A percentile compares a stretch with the other conserved stretches of the same genome.
Evolutionary conservation across 1,140 invertebrate species (phyloP).

Genomic region (Drosophila parvula): DNA sequence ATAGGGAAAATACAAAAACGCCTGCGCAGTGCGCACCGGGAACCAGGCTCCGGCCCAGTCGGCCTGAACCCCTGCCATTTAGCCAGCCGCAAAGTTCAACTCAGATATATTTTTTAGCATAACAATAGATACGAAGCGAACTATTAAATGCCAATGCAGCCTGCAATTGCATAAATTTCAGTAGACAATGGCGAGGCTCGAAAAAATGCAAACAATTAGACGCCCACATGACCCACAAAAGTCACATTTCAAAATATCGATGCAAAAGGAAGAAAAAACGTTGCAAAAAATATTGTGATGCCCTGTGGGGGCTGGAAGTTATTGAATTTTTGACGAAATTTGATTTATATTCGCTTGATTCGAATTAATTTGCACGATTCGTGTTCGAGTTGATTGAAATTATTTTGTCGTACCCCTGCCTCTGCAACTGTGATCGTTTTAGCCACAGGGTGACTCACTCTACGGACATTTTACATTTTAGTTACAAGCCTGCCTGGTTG

Average conservation of each 20-base stretch:
- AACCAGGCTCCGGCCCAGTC: constrained; percentile 10
- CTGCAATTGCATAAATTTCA: constrained; percentile 63
- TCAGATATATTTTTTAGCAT: constrained; percentile 34
- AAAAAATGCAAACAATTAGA: constrained; percentile 74
- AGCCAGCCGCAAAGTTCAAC: constrained; percentile 41
- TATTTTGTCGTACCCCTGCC: background rate
- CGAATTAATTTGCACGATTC: constrained; percentile 56
- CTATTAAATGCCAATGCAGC: constrained; percentile 64
- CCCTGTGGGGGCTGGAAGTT: constrained; percentile 58
- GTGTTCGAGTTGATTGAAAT: constrained; percentile 31
- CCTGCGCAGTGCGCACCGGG: constrained; percentile 31
- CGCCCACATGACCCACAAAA: constrained; percentile 66
- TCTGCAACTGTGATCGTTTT: constrained; percentile 1
- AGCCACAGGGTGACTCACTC: constrained; percentile 14
- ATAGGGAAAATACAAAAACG: constrained; percentile 30
- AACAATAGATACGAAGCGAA: constrained; percentile 51
- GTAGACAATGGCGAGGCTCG: constrained; percentile 35
- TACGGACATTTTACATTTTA: constrained; percentile 3
- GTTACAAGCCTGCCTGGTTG: background rate
- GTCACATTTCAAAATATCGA: constrained; percentile 33
- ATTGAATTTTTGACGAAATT: constrained; percentile 59
- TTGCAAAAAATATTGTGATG: constrained; percentile 31
- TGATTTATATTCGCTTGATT: constrained; percentile 61
- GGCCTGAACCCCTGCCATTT: constrained; percentile 43
- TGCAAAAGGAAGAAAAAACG: constrained; percentile 6